These are phyloP conservation scores for Eubucco bourcierii DNA, from an alignment of 2,113 vertebrate genomes.

Conservation along the genomic window DNA sequence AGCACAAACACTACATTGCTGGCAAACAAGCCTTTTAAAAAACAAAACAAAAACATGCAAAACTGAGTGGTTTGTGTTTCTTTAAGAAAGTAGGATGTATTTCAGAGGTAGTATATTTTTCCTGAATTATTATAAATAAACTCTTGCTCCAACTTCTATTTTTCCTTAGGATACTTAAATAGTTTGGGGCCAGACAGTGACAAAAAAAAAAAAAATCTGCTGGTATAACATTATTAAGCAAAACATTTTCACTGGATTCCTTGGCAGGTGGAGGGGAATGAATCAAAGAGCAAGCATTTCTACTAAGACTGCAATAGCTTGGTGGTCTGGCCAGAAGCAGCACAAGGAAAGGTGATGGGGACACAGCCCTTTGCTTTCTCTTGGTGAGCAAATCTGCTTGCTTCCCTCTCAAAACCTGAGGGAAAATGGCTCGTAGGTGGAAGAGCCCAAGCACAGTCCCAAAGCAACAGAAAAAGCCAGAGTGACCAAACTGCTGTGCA, in stretches of 20 bases:
- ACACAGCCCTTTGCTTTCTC: neutral
- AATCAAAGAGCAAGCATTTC: fast-evolving
- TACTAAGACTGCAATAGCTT: neutral
- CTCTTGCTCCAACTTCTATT: neutral
- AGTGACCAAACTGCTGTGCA: neutral
- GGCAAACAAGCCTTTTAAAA: neutral
- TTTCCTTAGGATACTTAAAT: neutral
- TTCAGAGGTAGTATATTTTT: slow-evolving; percentile 65
- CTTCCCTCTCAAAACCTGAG: neutral
- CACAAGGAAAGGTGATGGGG: neutral
- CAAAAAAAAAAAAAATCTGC: neutral
- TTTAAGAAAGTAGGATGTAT: slow-evolving; percentile 35
- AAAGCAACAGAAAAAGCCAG: neutral
- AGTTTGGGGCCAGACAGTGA: neutral
- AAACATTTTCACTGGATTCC: neutral
- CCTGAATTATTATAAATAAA: slow-evolving; percentile 1
- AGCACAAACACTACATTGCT: neutral
- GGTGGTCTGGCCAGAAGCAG: neutral
- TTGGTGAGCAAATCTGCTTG: neutral
- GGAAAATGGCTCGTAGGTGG: neutral
- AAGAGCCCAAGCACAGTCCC: neutral
- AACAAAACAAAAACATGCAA: neutral
- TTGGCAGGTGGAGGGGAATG: neutral
- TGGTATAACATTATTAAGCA: neutral
- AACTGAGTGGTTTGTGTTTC: neutral